Evolutionary conservation across 2,113 vertebrate genomes (phyloP).

Genomic region (Turnix velox): DNA sequence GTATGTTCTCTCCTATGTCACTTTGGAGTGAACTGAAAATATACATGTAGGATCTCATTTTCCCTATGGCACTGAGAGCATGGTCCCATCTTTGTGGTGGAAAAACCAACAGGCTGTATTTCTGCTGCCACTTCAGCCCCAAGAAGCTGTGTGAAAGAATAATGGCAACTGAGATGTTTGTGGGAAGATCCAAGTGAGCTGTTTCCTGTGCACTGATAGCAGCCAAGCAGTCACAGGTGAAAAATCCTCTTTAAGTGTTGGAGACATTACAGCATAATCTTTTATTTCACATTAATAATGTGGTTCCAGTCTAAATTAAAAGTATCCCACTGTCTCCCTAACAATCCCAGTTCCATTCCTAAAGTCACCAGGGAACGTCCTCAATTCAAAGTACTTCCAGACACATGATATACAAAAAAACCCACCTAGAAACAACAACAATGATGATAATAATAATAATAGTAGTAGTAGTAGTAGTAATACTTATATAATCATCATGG

Average conservation of each 20-base stretch:
- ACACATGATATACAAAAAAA: background rate
- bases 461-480: background rate
- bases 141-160: background rate
- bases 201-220: background rate
- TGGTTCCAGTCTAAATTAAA: background rate
- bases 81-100: background rate
- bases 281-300: background rate
- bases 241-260: background rate
- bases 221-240: background rate
- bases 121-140: background rate
- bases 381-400: background rate
- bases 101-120: background rate
- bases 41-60: background rate
- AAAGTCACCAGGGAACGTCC: background rate
- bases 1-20: background rate
- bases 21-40: background rate
- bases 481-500: no score
- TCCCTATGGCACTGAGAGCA: background rate
- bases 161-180: background rate
- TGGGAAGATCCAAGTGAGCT: background rate
- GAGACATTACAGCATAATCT: background rate
- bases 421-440: no score
- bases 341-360: background rate
- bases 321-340: background rate
- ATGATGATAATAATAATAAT: background rate